Conservation (phyloP, 1,140 invertebrate species). For the Zaprionus vittiger region DNA sequence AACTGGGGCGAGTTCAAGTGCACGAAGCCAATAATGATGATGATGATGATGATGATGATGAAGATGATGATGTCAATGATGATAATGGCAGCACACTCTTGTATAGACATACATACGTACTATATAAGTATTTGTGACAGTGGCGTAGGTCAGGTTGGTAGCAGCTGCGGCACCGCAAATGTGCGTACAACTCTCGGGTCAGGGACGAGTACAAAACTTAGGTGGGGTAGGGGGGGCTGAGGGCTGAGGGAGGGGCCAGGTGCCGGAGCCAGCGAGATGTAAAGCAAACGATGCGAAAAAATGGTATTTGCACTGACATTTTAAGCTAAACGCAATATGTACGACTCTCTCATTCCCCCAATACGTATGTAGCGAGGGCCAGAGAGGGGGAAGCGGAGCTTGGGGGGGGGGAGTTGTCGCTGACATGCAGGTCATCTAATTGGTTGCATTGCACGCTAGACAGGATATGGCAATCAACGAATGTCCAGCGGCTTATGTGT, state of each 20-base stretch:
- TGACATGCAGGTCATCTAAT: slow-evolving; percentile 72
- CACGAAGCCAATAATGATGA: slow-evolving; percentile 31
- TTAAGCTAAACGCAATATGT: slow-evolving; percentile 55
- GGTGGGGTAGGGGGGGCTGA: neutral
- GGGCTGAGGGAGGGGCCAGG: neutral
- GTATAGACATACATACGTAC: slow-evolving; percentile 25
- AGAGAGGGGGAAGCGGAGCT: neutral
- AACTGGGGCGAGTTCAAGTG: slow-evolving; percentile 42
- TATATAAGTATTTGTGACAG: slow-evolving; percentile 19
- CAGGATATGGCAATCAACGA: slow-evolving; percentile 72
- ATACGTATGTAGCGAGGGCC: neutral
- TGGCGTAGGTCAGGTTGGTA: slow-evolving; percentile 11
- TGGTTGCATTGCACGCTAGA: slow-evolving; percentile 65
- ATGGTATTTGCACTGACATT: slow-evolving; percentile 68
- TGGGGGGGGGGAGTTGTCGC: slow-evolving; percentile 18
- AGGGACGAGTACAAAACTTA: neutral
- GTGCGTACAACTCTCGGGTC: slow-evolving; percentile 50
- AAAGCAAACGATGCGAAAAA: slow-evolving; percentile 57
- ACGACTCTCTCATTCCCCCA: neutral
- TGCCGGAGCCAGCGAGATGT: slow-evolving; percentile 39
- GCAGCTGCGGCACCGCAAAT: slow-evolving; percentile 52
- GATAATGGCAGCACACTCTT: slow-evolving; percentile 25
- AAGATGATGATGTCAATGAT: slow-evolving; percentile 20
- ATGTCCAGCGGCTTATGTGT: slow-evolving; percentile 72
- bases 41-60: neutral